These are phyloP conservation scores for Genyomyrus donnyi DNA, from an alignment of 2,113 vertebrate species.

Conservation along the genomic window DNA sequence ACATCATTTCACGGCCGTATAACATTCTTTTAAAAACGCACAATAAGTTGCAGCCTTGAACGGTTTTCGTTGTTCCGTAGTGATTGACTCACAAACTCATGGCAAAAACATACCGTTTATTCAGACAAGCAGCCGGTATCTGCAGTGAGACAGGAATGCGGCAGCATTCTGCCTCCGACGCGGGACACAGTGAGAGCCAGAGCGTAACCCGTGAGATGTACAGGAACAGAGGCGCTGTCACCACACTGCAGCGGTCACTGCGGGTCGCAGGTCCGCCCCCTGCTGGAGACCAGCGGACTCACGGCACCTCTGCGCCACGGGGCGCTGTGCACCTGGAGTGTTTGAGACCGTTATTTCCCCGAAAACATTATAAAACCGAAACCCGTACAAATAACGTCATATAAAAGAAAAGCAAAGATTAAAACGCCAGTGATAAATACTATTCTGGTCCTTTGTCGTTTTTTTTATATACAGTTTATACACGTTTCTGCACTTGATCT, in stretches of 20 bases:
- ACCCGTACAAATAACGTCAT: slow-evolving; percentile 25
- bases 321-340: neutral
- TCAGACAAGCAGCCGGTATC: neutral
- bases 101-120: slow-evolving; percentile 2
- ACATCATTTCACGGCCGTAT: neutral
- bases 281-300: neutral
- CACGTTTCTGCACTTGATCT: neutral
- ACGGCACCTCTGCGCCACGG: neutral
- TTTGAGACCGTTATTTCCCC: neutral
- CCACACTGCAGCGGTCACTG: neutral
- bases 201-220: slow-evolving; percentile 47
- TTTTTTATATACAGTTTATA: slow-evolving; percentile 12
- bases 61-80: neutral
- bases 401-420: slow-evolving; percentile 27
- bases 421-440: slow-evolving; percentile 27
- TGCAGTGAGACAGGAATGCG: neutral
- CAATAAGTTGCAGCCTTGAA: neutral
- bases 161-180: neutral
- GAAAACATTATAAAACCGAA: slow-evolving; percentile 21
- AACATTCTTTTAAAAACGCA: neutral
- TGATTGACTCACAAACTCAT: neutral
- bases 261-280: neutral
- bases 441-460: slow-evolving; percentile 1
- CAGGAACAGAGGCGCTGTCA: slow-evolving; percentile 36
- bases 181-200: slow-evolving; percentile 9